Evolutionary conservation across 1,140 invertebrate species (phyloP), one percentile per base, ranked within the genome.

Genomic region (Gryllus bimaculatus): DNA sequence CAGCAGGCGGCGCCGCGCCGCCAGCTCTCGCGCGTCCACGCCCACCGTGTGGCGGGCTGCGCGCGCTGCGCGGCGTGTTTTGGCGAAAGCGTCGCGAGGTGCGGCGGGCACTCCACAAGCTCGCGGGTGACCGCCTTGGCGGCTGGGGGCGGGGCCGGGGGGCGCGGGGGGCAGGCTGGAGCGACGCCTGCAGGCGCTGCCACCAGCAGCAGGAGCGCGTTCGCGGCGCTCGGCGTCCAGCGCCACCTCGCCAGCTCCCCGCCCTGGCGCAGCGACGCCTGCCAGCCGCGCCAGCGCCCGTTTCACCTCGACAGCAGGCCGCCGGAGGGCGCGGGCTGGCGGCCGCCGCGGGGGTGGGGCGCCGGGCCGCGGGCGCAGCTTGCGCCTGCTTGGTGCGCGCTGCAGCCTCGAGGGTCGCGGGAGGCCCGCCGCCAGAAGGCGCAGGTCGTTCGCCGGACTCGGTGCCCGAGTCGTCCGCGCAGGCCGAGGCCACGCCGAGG

Each of bases 21-120:
- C 92, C 47, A 95, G 84, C 82, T 95, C 83, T 94, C 93, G 3
- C 89, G 87, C 7, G 91, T 94, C n/a, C 3, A 95, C 94, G 20
- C 93, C 93, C 7, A 95, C 93, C 0, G 94, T 95, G 83, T 95
- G 93, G 7, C 94, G 87, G 79, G 84, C 86, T 39, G 87, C 86
- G 4, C 87, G 82, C 54, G 49, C 49, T 8, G 49, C 49, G 49
- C 3, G 18, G 54, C 54, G 54, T 5, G 1, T 78, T 84, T 86
- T 6, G 84, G 85, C 77, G 87, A 87, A n/a, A 10, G 86, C 83
- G 76, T 3, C 54, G 54, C 54, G 81, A 79, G 8, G 77, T 39
- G 81, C 20, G 81, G 79, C 15, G 82, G 81, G 2, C 78, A 76
- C 74, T 78, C 8, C 8, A 49, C 66, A 8, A 80, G 75, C 48